Evolutionary conservation across 2,888 invertebrate genomes (phyloP).

Genomic region (Alviniconcha strummeri): DNA sequence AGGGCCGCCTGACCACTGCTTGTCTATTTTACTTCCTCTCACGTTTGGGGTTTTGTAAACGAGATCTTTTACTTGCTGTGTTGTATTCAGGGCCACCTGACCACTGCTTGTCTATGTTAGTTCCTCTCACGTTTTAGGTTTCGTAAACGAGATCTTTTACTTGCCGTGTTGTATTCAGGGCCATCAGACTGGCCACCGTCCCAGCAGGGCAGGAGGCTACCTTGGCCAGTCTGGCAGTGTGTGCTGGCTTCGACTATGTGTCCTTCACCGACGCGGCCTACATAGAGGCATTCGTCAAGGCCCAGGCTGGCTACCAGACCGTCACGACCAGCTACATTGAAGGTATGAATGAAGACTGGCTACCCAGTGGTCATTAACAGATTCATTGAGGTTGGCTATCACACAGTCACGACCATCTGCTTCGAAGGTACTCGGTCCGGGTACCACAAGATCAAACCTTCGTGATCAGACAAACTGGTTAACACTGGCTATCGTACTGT

Average conservation of each 20-base stretch:
- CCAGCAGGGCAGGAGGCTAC: not conserved
- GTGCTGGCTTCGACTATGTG: slow-evolving; percentile 34
- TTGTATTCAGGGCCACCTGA: no score
- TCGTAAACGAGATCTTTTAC: no score
- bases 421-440: no score
- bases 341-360: not conserved
- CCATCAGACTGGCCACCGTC: not conserved
- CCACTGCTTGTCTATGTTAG: no score
- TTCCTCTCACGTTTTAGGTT: no score
- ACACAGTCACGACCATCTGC: no score
- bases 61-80: no score
- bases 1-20: no score
- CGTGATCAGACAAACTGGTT: not conserved
- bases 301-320: slow-evolving; percentile 1
- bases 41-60: no score
- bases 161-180: not conserved
- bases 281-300: slow-evolving; percentile 14
- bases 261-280: slow-evolving; percentile 2
- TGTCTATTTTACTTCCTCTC: no score
- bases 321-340: slow-evolving; percentile 9
- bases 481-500: not conserved
- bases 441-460: not conserved
- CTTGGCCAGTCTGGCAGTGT: slow-evolving; percentile 28
- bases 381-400: no score
- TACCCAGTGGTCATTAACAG: no score